Percentiles rank a stretch among this genome's conserved stretches.
These are phyloP conservation scores for Onychomys torridus DNA, from an alignment of 2,797 vertebrate species.

Conservation along the genomic window DNA sequence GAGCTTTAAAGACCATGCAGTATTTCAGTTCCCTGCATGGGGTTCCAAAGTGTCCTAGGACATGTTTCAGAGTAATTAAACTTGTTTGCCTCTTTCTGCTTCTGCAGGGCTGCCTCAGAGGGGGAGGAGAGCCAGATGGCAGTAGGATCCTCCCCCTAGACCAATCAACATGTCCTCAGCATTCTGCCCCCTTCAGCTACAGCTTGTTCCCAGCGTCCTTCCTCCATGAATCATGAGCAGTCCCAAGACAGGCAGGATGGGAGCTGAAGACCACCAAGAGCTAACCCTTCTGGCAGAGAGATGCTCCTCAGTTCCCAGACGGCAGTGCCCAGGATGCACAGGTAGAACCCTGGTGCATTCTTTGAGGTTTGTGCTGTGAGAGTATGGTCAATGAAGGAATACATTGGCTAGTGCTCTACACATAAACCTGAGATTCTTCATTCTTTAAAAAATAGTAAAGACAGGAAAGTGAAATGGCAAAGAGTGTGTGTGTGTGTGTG, in stretches of 20 bases:
- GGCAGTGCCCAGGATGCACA: background rate
- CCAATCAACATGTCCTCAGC: conserved; percentile 44
- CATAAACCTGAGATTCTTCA: background rate
- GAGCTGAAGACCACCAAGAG: conserved; percentile 56
- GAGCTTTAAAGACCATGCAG: conserved; percentile 49
- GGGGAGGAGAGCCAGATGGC: conserved; percentile 68
- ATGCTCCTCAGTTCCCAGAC: background rate
- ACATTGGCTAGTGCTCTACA: background rate
- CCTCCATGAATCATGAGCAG: background rate
- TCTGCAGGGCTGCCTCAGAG: background rate
- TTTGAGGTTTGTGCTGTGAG: background rate
- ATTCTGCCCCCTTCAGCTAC: conserved; percentile 31
- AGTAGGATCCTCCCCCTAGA: background rate
- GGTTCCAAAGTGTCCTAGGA: conserved; percentile 47
- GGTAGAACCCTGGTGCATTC: background rate
- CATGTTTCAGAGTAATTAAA: conserved; percentile 66
- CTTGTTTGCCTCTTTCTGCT: conserved; percentile 58
- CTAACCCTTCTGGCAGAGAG: background rate
- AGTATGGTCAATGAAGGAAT: background rate
- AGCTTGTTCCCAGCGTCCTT: conserved; percentile 59
- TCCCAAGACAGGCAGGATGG: background rate
- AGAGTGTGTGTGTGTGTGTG: background rate
- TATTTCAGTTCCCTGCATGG: conserved; percentile 50
- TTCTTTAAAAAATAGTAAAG: background rate
- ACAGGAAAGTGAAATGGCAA: background rate